Base-by-base conservation (phyloP, 2,888 invertebrate genomes). In the Phyto melanocephala region DNA sequence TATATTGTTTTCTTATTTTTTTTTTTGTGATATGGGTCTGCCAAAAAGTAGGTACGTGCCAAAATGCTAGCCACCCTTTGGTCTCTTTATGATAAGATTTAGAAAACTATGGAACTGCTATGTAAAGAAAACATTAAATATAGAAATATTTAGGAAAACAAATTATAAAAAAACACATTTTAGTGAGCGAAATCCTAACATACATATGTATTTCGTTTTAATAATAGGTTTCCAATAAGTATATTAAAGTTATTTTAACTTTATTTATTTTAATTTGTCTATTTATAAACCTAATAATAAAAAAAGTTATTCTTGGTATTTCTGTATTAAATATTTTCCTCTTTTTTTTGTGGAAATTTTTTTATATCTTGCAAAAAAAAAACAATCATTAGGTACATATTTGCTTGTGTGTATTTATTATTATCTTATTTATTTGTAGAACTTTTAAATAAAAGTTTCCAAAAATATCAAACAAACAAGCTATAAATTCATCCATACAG, bases 391-490 rank as follows among this genome's bases (percentile, higher is more conserved):
- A 56, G 28, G 1, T 54, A n/a, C 6, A n/a, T 17, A 15, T 37
- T 35, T 37, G 35, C 17, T 60, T 60, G 1, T 17, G 13, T 37
- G 24, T 50, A 60, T 37, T 71, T 52, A 62, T 28, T 28, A 20
- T 42, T 56, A n/a, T 56, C 42, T 58, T 72, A 15, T 65, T n/a
- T 70, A 33, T 52, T 72, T 72, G 20, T 40, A 28, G 40, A 52
- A 63, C 22, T 4, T 22, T 65, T 63, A 62, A 74, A 50, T 52
- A 37, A 42, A 62, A 52, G 6, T 17, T 54, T 42, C 20, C 33
- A 10, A 74, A 71, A 71, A 42, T 11, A 28, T 7, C 8, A 33
- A 13, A 28, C 40, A 42, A 54, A 22, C 20, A n/a, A 37, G 28
- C n/a, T 33, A 20, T 5, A 2, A 20, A 70, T 2, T n/a, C 20